Base-by-base conservation (phyloP, 2,113 vertebrate genomes). In the Rhipidura dahli region DNA sequence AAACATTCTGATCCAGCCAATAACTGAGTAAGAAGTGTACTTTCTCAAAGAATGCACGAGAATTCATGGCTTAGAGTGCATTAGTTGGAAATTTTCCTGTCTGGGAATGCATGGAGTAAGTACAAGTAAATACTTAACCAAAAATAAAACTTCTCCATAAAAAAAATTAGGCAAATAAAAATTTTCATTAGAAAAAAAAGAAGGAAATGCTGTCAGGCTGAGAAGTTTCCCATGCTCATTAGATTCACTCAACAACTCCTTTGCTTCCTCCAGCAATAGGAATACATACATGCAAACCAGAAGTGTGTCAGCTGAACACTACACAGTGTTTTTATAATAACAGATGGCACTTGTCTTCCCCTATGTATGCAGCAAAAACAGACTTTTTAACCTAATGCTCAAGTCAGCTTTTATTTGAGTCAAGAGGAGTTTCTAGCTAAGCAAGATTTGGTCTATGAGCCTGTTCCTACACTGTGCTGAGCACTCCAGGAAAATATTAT, bases 361-460 rank as follows among this genome's bases (percentile, higher is more conserved):
- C 47, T 83, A 42, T 26, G 30, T 11, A 42, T 63, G 54, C 42
- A 81, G 28, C 30, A 76, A 90, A 87, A 89, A 87, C n/a, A 7
- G 45, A 68, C n/a, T 87, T 92, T 79, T 84, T 57, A 85, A 70
- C 26, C 15, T 31, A 66, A 13, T 71, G 66, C 66, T 93, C 40
- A 71, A 89, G 44, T 84, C 89, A 97, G 81, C n/a, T 89, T 79
- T 70, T 73, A 60, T 94, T 61, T 89, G 42, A 90, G 35, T 66
- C 54, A 91, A 80, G 33, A 59, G 11, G 18, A 89, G 18, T 53
- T 91, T 87, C n/a, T 49, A 49, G 49, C 42, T 78, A 54, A 82
- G 65, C 45, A 53, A 84, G 39, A 72, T 45, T 59, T 54, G 31
- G 23, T 66, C 35, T 53, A 19, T 24, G 23, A 78, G 17, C 15